These are phyloP conservation scores for Ditula angustiorana DNA, from an alignment of 2,888 invertebrate species.

Conservation along the genomic window DNA sequence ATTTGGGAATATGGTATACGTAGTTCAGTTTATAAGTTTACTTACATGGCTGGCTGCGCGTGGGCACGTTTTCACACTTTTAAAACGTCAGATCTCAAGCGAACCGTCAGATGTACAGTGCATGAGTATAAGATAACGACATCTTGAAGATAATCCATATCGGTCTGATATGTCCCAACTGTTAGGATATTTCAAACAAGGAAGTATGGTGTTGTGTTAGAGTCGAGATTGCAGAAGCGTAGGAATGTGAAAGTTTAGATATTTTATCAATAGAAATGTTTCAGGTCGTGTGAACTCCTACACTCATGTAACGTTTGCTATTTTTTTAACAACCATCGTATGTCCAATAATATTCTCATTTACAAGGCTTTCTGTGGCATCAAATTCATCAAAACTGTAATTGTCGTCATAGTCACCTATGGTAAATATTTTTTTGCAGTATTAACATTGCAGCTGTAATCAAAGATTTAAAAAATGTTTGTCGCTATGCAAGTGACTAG, in stretches of 20 bases:
- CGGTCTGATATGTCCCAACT: not conserved
- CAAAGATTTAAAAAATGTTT: no score
- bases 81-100: constrained; percentile 22
- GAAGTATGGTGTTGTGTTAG: not conserved
- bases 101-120: not conserved
- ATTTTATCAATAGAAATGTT: constrained; percentile 28
- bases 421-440: no score
- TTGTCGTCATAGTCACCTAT: no score
- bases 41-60: constrained; percentile 51
- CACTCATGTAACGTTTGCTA: no score
- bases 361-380: no score
- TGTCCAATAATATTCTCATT: no score
- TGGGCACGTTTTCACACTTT: constrained; percentile 26
- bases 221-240: not conserved
- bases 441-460: no score
- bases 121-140: constrained; percentile 15
- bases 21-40: constrained; percentile 7
- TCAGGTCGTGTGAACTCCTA: constrained; percentile 1
- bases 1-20: not conserved
- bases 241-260: constrained; percentile 33
- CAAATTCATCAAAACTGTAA: no score
- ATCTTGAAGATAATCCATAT: constrained; percentile 31
- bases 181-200: not conserved
- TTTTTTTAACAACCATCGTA: no score
- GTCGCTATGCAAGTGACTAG: no score